Conservation (phyloP, 1,140 invertebrate genomes). For the Dendrolimus punctatus region DNA sequence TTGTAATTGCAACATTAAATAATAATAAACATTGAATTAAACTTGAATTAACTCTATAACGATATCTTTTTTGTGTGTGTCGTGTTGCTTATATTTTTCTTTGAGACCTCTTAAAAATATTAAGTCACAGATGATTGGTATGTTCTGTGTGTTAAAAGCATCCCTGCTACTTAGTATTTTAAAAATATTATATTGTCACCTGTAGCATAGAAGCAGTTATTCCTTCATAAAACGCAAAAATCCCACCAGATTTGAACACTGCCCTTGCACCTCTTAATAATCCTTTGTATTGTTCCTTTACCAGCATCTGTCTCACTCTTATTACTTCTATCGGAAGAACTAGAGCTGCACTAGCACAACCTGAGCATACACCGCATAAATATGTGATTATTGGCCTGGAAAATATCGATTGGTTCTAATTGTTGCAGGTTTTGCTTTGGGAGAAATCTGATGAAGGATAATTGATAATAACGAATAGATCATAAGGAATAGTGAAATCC, state of each 20-base stretch:
- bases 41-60: no score
- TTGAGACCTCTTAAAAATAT: no score
- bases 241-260: conserved; percentile 42
- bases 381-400: conserved; percentile 20
- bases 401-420: not conserved
- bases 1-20: no score
- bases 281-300: conserved; percentile 47
- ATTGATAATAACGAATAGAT: not conserved
- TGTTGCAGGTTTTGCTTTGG: no score
- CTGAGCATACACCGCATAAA: conserved; percentile 42
- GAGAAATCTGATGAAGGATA: no score
- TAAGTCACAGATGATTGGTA: no score
- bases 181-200: conserved; percentile 20
- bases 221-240: conserved; percentile 51
- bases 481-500: no score
- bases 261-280: conserved; percentile 34
- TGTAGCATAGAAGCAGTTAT: conserved; percentile 34
- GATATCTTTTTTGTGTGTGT: no score
- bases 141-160: no score
- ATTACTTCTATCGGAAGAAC: conserved; percentile 51
- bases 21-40: no score
- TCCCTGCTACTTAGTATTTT: not conserved
- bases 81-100: no score
- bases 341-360: conserved; percentile 34
- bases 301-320: conserved; percentile 47